Evolutionary conservation across 2,797 vertebrate genomes (phyloP).

Genomic region (Chaunax sp.): DNA sequence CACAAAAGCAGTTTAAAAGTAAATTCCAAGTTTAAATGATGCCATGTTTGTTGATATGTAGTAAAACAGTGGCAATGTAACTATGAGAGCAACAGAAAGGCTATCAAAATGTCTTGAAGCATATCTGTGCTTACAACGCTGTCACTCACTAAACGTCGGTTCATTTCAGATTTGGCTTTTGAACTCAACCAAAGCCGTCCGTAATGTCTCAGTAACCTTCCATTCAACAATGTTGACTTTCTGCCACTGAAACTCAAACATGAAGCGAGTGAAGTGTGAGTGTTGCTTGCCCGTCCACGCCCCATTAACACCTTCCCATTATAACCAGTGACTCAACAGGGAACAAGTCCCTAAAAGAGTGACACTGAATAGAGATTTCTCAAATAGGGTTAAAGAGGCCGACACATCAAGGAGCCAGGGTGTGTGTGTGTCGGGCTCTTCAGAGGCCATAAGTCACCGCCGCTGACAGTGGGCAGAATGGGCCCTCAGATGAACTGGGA

Average conservation of each 20-base stretch:
- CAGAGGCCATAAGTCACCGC: constrained; percentile 30
- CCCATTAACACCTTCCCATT: constrained; percentile 30
- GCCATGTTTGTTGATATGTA: no score
- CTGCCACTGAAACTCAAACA: constrained; percentile 80
- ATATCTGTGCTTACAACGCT: neutral
- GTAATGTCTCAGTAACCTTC: constrained; percentile 29
- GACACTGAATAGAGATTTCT: constrained; percentile 34
- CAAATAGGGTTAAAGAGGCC: constrained; percentile 17
- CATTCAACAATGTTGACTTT: constrained; percentile 66
- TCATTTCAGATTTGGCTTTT: constrained; percentile 39
- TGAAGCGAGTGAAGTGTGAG: constrained; percentile 25
- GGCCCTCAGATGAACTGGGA: constrained; percentile 1
- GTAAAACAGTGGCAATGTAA: neutral
- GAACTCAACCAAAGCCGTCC: constrained; percentile 55
- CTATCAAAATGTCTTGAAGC: neutral
- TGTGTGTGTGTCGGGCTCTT: constrained; percentile 28
- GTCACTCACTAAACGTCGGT: constrained; percentile 13
- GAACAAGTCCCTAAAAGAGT: constrained; percentile 15
- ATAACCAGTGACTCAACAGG: constrained; percentile 43
- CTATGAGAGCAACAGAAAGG: neutral
- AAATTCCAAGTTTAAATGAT: neutral
- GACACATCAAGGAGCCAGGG: constrained; percentile 35
- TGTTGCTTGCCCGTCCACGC: constrained; percentile 11
- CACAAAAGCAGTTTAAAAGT: neutral
- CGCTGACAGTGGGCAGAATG: constrained; percentile 23